phyloP scores from a whole-genome alignment of 2,113 vertebrate species.

The Vanacampus margaritifer region DNA sequence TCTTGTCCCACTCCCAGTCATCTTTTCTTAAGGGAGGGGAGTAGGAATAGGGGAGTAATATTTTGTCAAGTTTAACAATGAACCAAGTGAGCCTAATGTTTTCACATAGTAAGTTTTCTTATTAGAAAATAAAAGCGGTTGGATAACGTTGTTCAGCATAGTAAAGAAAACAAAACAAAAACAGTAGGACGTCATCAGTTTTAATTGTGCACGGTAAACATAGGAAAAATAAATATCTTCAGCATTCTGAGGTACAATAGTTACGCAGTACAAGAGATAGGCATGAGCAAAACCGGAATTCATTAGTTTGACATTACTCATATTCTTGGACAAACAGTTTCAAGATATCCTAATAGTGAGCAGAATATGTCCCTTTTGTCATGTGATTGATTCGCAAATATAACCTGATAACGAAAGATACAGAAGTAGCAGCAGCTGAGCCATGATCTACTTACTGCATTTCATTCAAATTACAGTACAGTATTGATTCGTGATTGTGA shows the following conservation, averaged over 20 bases:
- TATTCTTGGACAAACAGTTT: neutral
- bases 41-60: too few species aligned
- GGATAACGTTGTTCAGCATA: too few species aligned
- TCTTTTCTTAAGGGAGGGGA: too few species aligned
- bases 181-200: too few species aligned
- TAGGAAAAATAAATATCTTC: neutral
- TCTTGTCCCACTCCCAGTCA: too few species aligned
- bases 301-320: neutral
- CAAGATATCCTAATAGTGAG: neutral
- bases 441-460: neutral
- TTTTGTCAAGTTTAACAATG: too few species aligned
- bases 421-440: neutral
- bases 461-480: neutral
- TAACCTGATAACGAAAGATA: neutral
- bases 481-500: too few species aligned
- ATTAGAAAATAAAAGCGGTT: too few species aligned
- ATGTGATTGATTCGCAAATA: neutral
- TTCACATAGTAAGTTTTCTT: too few species aligned
- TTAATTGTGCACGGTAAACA: too few species aligned
- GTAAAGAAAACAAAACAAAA: too few species aligned
- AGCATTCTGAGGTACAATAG: neutral
- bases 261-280: neutral
- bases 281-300: neutral
- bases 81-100: too few species aligned
- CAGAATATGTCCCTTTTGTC: neutral